phyloP scores from a whole-genome alignment of 1,140 invertebrate species.

The Diabrotica virgifera region DNA sequence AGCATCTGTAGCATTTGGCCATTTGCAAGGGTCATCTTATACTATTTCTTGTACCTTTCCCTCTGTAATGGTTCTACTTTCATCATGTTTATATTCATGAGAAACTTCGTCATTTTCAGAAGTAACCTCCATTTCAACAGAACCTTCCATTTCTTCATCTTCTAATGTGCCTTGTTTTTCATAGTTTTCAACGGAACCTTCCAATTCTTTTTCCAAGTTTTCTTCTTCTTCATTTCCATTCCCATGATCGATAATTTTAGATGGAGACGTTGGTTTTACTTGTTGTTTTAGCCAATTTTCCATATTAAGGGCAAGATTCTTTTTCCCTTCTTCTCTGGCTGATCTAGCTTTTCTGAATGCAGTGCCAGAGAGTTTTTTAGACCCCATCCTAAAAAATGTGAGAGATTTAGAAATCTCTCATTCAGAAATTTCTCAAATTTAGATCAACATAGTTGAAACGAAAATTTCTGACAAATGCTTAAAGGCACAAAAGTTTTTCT shows the following conservation, averaged over 20 bases:
- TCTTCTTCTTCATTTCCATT: not conserved
- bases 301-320: not conserved
- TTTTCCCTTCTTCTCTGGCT: not conserved
- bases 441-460: too few relatives aligned
- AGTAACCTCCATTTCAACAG: not conserved
- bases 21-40: not conserved
- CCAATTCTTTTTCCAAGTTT: not conserved
- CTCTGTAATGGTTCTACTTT: not conserved
- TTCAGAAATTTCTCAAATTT: too few relatives aligned
- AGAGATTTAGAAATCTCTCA: too few relatives aligned
- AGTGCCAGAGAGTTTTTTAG: not conserved
- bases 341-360: not conserved
- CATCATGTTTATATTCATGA: not conserved
- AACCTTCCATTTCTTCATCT: not conserved
- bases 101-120: not conserved
- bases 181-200: not conserved
- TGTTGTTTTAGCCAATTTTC: not conserved
- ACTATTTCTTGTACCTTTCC: not conserved
- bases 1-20: not conserved
- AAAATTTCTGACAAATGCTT: too few relatives aligned
- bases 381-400: not conserved
- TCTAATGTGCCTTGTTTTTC: not conserved
- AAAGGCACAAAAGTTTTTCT: too few relatives aligned
- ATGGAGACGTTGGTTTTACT: not conserved
- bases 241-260: not conserved